Evolutionary conservation across 2,797 vertebrate genomes (phyloP).

Genomic region (Rhinella marina): DNA sequence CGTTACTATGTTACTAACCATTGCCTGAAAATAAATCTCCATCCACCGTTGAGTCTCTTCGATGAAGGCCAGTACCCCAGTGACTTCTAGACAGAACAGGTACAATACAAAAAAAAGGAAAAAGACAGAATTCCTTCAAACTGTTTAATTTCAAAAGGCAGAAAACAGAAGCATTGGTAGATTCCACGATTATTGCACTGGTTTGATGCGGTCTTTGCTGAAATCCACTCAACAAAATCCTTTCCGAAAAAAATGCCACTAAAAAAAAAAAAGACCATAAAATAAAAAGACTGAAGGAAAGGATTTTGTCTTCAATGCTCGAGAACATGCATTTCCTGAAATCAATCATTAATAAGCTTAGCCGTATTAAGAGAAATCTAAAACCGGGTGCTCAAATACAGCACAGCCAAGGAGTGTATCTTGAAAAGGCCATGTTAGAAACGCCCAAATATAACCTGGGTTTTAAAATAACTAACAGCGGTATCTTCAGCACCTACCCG

Average conservation of each 20-base stretch:
- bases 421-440: constrained; percentile 47
- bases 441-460: constrained; percentile 44
- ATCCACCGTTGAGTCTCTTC: no score
- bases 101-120: background rate
- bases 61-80: no score
- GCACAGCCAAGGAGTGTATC: constrained; percentile 42
- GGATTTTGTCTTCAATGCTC: constrained; percentile 39
- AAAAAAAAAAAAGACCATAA: constrained; percentile 39
- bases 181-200: constrained; percentile 49
- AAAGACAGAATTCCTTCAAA: constrained; percentile 31
- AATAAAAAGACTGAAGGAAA: constrained; percentile 35
- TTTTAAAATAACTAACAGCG: constrained; percentile 37
- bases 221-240: constrained; percentile 51
- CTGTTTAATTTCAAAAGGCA: constrained; percentile 55
- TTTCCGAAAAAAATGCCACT: constrained; percentile 27
- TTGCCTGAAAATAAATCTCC: no score
- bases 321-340: constrained; percentile 55
- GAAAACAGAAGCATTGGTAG: constrained; percentile 50
- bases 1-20: no score
- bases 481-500: constrained; percentile 36
- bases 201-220: constrained; percentile 22
- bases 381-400: constrained; percentile 45
- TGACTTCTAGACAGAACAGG: background rate
- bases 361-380: constrained; percentile 40
- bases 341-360: constrained; percentile 50